Evolutionary conservation across 2,797 vertebrate genomes (phyloP).

Genomic region (Pantherophis alleghaniensis): DNA sequence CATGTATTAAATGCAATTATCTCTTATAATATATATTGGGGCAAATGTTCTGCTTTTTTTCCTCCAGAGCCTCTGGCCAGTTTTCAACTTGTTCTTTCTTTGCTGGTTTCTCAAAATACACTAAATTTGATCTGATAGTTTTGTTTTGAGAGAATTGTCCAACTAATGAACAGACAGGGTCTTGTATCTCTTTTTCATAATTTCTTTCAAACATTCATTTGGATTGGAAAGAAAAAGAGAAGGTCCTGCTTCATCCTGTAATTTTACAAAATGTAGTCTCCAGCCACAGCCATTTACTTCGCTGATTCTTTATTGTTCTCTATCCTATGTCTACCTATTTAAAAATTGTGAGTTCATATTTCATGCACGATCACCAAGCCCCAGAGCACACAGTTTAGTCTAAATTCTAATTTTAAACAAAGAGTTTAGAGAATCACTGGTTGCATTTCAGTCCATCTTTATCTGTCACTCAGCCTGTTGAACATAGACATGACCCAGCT

Average conservation of each 20-base stretch:
- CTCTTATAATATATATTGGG: not conserved
- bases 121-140: not conserved
- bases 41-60: not conserved
- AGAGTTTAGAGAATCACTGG: too few relatives aligned
- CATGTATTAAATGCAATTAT: not conserved
- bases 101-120: not conserved
- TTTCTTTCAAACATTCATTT: not conserved
- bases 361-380: not conserved
- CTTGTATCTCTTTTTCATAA: not conserved
- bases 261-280: not conserved
- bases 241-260: not conserved
- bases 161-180: not conserved
- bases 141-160: not conserved
- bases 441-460: too few relatives aligned
- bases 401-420: not conserved
- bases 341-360: not conserved
- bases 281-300: not conserved
- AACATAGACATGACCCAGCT: not conserved
- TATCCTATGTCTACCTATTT: not conserved
- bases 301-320: not conserved
- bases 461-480: not conserved
- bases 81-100: not conserved
- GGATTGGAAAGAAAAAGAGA: not conserved
- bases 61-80: not conserved
- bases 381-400: not conserved